Evolutionary conservation across 2,888 invertebrate genomes (phyloP), one percentile per base, ranked within the genome.

Genomic region (Sclerodermus sp.): DNA sequence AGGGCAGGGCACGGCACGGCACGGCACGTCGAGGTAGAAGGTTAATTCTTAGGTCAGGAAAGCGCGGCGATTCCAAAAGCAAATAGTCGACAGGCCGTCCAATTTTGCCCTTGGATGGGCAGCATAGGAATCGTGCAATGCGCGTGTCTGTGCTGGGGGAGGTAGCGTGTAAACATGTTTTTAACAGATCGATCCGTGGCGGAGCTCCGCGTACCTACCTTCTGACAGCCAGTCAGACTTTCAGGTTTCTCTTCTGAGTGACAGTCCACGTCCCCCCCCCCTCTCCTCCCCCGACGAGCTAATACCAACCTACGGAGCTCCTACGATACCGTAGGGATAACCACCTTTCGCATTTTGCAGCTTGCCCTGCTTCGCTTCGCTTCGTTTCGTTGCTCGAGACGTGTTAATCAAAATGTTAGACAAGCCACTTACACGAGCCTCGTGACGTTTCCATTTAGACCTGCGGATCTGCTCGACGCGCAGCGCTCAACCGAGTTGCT

Each of bases 361-460:
- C 9, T 46, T 43, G 29, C 39, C 17, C 39, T 50, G 15, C n/a
- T 15, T 14, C 18, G 23, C 16, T n/a, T 36, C 39, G 55, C 58
- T 60, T 61, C 68, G 61, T 64, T 58, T 64, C 55, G 54, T 58
- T 58, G 53, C 58, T 57, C 64, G 65, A 70, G 74, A 77, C 76
- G 76, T 76, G 76, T 77, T 77, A 77, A 77, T 77, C 75, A 76
- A 77, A 76, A 76, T 77, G 76, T 76, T 76, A 72, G 74, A 76
- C 77, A 76, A 77, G 76, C 76, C 77, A 75, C 76, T 77, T 77
- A 76, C 76, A 76, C 64, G 73, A 62, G 65, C 63, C 58, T 64
- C 71, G 67, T 74, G 76, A 76, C 76, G 76, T 76, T 74, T 73
- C 76, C 74, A 76, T 76, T 76, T 76, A 75, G 67, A 67, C 67